Evolutionary conservation across 2,113 vertebrate genomes (phyloP).

Genomic region (Actinemys pallida): DNA sequence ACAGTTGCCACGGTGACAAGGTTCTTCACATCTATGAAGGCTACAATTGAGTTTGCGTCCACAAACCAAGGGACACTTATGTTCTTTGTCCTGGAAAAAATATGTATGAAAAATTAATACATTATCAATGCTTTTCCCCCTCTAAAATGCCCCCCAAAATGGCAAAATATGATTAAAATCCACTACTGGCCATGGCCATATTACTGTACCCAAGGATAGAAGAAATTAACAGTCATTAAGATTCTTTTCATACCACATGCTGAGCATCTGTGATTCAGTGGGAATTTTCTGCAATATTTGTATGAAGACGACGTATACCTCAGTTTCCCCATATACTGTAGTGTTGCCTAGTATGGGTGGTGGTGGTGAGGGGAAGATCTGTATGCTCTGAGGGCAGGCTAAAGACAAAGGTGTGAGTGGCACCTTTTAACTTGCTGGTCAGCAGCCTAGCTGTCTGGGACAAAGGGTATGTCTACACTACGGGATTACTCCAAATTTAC

Average conservation of each 20-base stretch:
- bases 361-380: neutral
- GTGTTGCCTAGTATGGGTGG: too few species aligned
- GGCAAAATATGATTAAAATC: neutral
- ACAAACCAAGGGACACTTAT: conserved; percentile 94
- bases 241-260: neutral
- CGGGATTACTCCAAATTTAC: too few species aligned
- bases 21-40: conserved; percentile 95
- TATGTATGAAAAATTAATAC: neutral
- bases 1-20: conserved; percentile 96
- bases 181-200: neutral
- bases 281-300: neutral
- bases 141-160: neutral
- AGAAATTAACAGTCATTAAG: neutral
- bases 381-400: neutral
- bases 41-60: conserved; percentile 97
- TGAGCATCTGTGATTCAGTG: neutral
- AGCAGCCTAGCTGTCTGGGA: neutral
- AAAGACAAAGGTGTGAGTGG: neutral
- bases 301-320: neutral
- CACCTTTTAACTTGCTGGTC: too few species aligned
- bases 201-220: neutral
- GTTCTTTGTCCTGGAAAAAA: conserved; percentile 85
- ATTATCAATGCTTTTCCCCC: neutral
- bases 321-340: neutral
- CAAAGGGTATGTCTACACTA: too few species aligned